Evolutionary conservation across 2,888 invertebrate genomes (phyloP).

Genomic region (Gymnosoma rotundatum): DNA sequence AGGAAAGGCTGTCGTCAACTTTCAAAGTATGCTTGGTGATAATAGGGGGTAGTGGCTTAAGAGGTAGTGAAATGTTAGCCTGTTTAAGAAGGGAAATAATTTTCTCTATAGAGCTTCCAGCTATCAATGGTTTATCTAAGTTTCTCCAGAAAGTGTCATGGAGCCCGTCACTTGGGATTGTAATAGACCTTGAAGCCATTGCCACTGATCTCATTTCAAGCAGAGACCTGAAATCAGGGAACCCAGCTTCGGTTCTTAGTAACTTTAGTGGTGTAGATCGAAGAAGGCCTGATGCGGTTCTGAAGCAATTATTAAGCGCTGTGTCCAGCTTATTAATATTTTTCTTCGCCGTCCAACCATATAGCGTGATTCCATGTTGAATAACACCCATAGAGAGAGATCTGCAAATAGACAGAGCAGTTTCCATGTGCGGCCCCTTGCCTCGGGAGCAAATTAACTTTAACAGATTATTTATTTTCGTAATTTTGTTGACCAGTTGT

Average conservation of each 20-base stretch:
- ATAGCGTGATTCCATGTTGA: conserved; percentile 2
- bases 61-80: too few species aligned
- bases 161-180: neutral
- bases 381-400: neutral
- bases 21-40: neutral
- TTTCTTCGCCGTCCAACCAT: neutral
- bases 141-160: conserved; percentile 1
- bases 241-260: neutral
- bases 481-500: conserved; percentile 8
- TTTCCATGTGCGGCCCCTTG: conserved; percentile 21
- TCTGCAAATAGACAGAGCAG: neutral
- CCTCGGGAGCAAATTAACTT: conserved; percentile 10
- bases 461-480: conserved; percentile 28
- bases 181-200: neutral
- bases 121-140: too few species aligned
- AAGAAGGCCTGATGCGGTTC: neutral
- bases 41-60: neutral
- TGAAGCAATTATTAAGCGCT: neutral
- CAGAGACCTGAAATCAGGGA: neutral
- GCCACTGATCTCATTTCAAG: neutral
- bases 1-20: neutral
- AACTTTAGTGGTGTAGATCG: neutral
- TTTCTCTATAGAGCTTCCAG: neutral
- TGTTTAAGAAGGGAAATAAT: neutral
- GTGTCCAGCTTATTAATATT: conserved; percentile 5